These are phyloP conservation scores for Sogatella furcifera DNA, from an alignment of 1,140 invertebrate species.

Conservation along the genomic window DNA sequence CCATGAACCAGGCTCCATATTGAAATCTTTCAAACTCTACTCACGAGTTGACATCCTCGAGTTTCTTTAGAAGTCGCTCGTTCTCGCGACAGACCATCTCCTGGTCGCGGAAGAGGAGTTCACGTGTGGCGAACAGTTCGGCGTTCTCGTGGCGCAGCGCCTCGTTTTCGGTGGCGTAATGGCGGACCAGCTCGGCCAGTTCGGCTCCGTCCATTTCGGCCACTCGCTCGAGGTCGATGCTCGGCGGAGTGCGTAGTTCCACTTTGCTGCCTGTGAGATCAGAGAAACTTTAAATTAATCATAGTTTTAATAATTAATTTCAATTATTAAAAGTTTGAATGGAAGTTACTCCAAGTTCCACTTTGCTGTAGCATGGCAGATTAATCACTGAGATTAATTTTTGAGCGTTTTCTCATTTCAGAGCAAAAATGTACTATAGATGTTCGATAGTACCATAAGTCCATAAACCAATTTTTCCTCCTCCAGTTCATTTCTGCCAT, in stretches of 20 bases:
- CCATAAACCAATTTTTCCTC: too few relatives aligned
- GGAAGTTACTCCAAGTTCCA: too few relatives aligned
- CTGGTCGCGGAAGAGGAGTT: conserved; percentile 74
- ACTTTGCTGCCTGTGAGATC: neutral
- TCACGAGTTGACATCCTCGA: conserved; percentile 79
- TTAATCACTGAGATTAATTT: too few relatives aligned
- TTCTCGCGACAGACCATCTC: conserved; percentile 84
- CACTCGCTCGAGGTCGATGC: conserved; percentile 57
- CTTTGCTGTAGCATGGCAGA: too few relatives aligned
- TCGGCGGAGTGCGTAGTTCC: conserved; percentile 32
- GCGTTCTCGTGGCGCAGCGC: conserved; percentile 74
- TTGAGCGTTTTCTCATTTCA: too few relatives aligned
- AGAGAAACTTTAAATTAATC: too few relatives aligned
- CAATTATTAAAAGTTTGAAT: too few relatives aligned
- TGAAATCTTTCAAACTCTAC: conserved; percentile 26
- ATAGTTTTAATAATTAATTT: too few relatives aligned
- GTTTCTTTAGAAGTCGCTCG: conserved; percentile 70
- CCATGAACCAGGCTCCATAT: too few relatives aligned
- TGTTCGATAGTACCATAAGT: too few relatives aligned
- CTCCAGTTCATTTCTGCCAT: too few relatives aligned
- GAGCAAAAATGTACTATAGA: too few relatives aligned
- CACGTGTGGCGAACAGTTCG: conserved; percentile 67
- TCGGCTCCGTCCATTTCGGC: conserved; percentile 57
- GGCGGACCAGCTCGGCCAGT: conserved; percentile 57
- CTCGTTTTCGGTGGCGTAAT: conserved; percentile 79